These are phyloP conservation scores for Gymnopithys bicolor DNA, from an alignment of 2,797 vertebrate genomes.

Conservation along the genomic window DNA sequence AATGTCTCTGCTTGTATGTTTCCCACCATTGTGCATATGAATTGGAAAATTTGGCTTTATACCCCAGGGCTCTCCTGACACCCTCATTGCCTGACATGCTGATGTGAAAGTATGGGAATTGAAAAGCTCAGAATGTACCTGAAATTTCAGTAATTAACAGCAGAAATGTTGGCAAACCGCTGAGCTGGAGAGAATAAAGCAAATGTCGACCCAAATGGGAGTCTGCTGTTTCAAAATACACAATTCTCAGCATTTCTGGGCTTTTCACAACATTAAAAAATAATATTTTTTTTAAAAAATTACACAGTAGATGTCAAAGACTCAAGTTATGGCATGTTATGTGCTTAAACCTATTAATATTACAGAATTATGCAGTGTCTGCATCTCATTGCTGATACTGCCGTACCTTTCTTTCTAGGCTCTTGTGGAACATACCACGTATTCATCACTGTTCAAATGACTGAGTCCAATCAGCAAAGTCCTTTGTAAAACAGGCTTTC, in stretches of 20 bases:
- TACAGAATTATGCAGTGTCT: background rate
- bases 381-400: constrained; percentile 17
- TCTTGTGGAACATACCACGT: constrained; percentile 5
- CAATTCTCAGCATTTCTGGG: background rate
- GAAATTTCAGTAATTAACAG: constrained; percentile 36
- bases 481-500: constrained; percentile 61
- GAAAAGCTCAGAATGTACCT: background rate
- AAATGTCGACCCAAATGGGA: background rate
- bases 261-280: background rate
- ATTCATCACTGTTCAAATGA: constrained; percentile 27
- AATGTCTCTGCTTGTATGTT: background rate
- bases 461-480: constrained; percentile 61
- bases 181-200: background rate
- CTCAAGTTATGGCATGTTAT: background rate
- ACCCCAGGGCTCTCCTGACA: background rate
- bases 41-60: constrained; percentile 7
- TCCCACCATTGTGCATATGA: background rate
- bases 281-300: background rate
- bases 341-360: background rate
- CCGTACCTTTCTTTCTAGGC: constrained; percentile 40
- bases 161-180: background rate
- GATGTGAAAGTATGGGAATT: background rate
- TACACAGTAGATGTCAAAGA: background rate
- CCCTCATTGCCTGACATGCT: background rate
- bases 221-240: background rate